Conservation (phyloP, 2,113 vertebrate genomes). For the Corvus cornix region DNA sequence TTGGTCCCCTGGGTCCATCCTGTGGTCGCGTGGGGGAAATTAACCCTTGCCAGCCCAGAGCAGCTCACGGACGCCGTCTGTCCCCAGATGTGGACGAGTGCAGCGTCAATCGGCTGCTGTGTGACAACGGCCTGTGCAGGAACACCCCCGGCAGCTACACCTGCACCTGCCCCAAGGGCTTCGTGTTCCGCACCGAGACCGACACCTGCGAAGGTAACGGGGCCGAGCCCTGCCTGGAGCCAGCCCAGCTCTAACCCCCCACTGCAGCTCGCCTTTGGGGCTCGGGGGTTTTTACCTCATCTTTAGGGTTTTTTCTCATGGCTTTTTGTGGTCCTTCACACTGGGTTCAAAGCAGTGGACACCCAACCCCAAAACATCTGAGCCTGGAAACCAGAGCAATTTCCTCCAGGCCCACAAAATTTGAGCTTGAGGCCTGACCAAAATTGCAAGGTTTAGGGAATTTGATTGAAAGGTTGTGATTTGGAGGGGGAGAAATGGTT, state of each 20-base stretch:
- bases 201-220: conserved; percentile 94
- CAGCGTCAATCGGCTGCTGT: conserved; percentile 89
- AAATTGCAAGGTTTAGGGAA: not conserved
- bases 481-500: not conserved
- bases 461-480: not conserved
- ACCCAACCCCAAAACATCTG: not conserved
- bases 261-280: not conserved
- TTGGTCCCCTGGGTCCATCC: accelerated
- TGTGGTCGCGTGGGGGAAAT: accelerated
- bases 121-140: conserved; percentile 93
- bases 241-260: not conserved
- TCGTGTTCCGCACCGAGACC: conserved; percentile 90
- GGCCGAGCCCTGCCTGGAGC: not conserved
- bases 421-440: not conserved
- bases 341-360: not conserved
- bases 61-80: accelerated
- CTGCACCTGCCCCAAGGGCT: conserved; percentile 94
- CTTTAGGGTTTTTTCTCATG: not conserved
- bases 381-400: not conserved
- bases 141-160: conserved; percentile 96
- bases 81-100: conserved; percentile 95
- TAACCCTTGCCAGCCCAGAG: not conserved
- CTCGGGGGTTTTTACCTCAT: accelerated
- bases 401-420: not conserved
- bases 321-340: not conserved